phyloP scores from a whole-genome alignment of 2,888 invertebrate genomes.

The Sthenelais limicola region DNA sequence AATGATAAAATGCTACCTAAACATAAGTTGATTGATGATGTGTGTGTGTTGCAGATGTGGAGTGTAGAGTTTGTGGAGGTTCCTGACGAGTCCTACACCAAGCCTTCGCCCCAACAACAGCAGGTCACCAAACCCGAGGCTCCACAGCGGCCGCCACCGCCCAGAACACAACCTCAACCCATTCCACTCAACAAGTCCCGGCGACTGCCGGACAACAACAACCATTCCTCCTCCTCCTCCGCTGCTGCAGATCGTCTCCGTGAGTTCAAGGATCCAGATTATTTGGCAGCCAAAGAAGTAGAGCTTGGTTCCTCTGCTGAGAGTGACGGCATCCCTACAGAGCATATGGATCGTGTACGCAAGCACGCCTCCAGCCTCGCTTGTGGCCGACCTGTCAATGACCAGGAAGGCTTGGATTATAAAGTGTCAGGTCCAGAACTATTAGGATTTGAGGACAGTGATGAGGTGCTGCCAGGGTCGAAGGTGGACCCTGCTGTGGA shows the following conservation, averaged over 20 bases:
- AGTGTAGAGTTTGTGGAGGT: conserved; percentile 94
- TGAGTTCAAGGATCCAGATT: conserved; percentile 67
- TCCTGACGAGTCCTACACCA: conserved; percentile 76
- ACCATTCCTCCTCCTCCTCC: background rate
- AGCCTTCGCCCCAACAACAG: conserved; percentile 36
- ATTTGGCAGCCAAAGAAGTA: conserved; percentile 50
- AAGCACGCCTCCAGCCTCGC: background rate
- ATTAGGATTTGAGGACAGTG: conserved; percentile 32
- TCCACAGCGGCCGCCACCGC: conserved; percentile 5
- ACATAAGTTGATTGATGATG: too few species aligned
- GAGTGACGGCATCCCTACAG: conserved; percentile 57
- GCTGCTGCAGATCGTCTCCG: conserved; percentile 52
- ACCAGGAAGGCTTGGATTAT: conserved; percentile 5
- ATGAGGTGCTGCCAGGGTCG: background rate
- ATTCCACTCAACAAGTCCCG: background rate
- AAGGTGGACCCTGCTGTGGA: conserved; percentile 12
- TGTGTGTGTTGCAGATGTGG: conserved; percentile 88
- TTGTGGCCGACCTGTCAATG: background rate
- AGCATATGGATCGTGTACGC: conserved; percentile 3
- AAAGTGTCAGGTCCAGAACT: conserved; percentile 20
- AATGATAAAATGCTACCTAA: too few species aligned
- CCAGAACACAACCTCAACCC: conserved; percentile 9
- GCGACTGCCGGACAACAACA: background rate
- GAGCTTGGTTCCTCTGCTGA: conserved; percentile 68
- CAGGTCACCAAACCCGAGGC: conserved; percentile 6